Evolutionary conservation across 64 coral and sea anemone genomes (phyloP), one percentile per base, ranked within the genome.

Genomic region (Cladopsammia gracilis): DNA sequence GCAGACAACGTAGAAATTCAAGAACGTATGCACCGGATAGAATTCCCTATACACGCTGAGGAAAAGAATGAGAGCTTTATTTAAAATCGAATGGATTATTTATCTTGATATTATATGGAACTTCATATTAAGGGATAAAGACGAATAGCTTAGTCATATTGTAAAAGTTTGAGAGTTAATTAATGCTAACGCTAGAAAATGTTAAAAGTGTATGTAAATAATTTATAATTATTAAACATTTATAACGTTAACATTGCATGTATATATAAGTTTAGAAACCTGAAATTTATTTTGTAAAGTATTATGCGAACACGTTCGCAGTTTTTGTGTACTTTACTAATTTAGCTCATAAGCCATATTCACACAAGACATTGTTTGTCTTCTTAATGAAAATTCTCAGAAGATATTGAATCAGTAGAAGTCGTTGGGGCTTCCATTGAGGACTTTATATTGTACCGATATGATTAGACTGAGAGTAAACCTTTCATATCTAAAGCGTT

Each of bases 21-120:
- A 67, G 19, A 67, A 62, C 42, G 2, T 67, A 24, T 68, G 19
- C 44, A 20, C 12, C 43, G 4, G 80, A 84, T 13, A 84, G 45
- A 84, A 84, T 84, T 84, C 61, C 60, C 4, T 48, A 51, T 50
- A 84, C 62, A 43, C 62, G 47, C 61, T 67, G 11, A 67, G 64
- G 4, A 75, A 6, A 49, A 71, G 3, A 14, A 3, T 48, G 45
- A 75, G 72, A 18, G 42, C 42, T 16, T 73, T 73, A 44, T 44
- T 49, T 47, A 13, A 44, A 8, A 24, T 24, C n/a, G 10, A 44
- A 75, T 73, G 20, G 48, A 49, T 75, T 18, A 75, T 48, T 75
- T 75, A 75, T 75, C 7, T 75, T 20, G 4, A 48, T 3, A 73
- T 43, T 19, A 49, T 18, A 43, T 75, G 19, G 7, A 56, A 12